phyloP scores from a whole-genome alignment of 2,888 invertebrate genomes.

The Calameuta idolon region DNA sequence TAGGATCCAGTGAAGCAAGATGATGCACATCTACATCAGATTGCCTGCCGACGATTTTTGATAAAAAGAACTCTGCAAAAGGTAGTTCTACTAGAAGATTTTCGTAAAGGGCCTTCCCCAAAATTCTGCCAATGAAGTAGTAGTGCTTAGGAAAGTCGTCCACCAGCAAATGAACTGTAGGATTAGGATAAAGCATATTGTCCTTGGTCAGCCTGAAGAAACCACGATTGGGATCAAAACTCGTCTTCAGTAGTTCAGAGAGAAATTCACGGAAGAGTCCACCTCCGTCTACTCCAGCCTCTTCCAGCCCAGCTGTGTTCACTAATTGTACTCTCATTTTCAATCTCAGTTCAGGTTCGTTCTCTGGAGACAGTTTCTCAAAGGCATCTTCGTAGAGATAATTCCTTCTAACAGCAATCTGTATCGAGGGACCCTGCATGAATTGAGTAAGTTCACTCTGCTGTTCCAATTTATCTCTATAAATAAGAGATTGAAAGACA shows the following conservation, averaged over 20 bases:
- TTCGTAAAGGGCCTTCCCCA: constrained; percentile 96
- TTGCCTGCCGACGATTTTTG: constrained; percentile 84
- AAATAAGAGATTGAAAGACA: constrained; percentile 80
- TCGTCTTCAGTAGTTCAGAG: constrained; percentile 92
- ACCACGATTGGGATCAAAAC: constrained; percentile 96
- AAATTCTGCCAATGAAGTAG: constrained; percentile 92
- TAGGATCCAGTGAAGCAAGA: constrained; percentile 92
- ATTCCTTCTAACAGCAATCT: constrained; percentile 84
- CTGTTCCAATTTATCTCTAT: constrained; percentile 75
- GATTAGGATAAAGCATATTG: constrained; percentile 96
- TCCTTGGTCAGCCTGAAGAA: constrained; percentile 91
- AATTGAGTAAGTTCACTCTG: constrained; percentile 83
- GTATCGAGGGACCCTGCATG: constrained; percentile 80
- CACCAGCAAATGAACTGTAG: constrained; percentile 87
- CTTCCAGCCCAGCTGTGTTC: constrained; percentile 91
- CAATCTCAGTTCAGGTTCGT: constrained; percentile 88
- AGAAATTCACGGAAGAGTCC: constrained; percentile 97
- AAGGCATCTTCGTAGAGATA: constrained; percentile 99
- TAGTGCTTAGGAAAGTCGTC: constrained; percentile 91
- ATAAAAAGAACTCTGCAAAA: constrained; percentile 95
- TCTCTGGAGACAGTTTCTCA: constrained; percentile 89
- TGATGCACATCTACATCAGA: constrained; percentile 90
- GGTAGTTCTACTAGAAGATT: constrained; percentile 95
- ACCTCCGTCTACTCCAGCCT: constrained; percentile 98
- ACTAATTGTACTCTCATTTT: constrained; percentile 91